phyloP scores from a whole-genome alignment of 2,888 invertebrate genomes.

The Liopterus haemorrhoidalis region DNA sequence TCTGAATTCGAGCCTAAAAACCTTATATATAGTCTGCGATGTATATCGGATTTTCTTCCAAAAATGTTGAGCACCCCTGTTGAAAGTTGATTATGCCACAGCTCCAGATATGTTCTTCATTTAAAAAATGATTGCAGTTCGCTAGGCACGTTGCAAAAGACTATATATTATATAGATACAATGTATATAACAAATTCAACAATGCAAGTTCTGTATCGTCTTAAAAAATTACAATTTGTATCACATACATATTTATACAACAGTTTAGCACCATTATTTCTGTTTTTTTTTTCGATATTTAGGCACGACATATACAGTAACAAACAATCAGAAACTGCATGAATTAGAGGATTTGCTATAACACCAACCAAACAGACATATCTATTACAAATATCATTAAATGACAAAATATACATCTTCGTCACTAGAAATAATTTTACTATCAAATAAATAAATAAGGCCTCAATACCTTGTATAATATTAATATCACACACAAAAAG shows the following conservation, averaged over 20 bases:
- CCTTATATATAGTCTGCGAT: too few species aligned
- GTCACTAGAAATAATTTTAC: slow-evolving; percentile 19
- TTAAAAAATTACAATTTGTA: slow-evolving; percentile 22
- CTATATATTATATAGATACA: too few species aligned
- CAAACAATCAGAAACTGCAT: neutral
- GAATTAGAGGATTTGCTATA: neutral
- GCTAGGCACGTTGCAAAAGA: too few species aligned
- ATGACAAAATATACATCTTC: slow-evolving; percentile 19
- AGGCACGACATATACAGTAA: slow-evolving; percentile 17
- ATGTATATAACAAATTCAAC: too few species aligned
- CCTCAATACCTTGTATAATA: slow-evolving; percentile 18
- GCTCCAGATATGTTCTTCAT: too few species aligned
- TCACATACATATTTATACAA: slow-evolving; percentile 28
- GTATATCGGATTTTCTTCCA: too few species aligned
- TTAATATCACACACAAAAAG: slow-evolving; percentile 25
- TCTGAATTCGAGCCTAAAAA: too few species aligned
- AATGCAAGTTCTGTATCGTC: slow-evolving; percentile 1
- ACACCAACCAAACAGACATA: neutral
- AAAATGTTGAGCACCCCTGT: too few species aligned
- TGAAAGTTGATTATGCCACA: too few species aligned
- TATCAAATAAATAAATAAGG: slow-evolving; percentile 23
- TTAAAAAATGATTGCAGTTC: too few species aligned
- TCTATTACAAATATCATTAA: too few species aligned
- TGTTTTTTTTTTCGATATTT: slow-evolving; percentile 28
- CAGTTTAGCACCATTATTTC: slow-evolving; percentile 35